Conservation (phyloP, 1,140 invertebrate genomes). For the Pseudomyrmex concolor region DNA sequence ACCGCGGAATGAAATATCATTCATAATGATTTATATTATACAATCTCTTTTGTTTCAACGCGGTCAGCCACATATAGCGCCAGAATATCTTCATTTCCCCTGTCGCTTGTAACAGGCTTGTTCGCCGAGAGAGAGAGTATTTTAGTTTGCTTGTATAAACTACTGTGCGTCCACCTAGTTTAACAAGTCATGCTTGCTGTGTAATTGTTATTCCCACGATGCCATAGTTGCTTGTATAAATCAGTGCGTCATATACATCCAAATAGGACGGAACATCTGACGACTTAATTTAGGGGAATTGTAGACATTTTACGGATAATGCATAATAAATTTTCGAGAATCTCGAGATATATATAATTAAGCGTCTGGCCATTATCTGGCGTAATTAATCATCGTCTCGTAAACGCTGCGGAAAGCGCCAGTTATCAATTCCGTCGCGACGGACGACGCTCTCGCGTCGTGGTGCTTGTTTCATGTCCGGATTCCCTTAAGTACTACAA, state of each 20-base stretch:
- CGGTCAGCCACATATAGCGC: conserved; percentile 4
- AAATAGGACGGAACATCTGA: not conserved
- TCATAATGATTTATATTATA: conserved; percentile 51
- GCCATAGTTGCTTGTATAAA: conserved; percentile 7
- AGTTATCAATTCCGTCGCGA: conserved; percentile 10
- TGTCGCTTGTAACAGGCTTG: conserved; percentile 47
- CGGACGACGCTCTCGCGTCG: not conserved
- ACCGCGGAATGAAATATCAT: conserved; percentile 38
- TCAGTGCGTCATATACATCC: conserved; percentile 3
- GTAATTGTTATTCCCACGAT: conserved; percentile 49
- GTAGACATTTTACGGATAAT: too few species aligned
- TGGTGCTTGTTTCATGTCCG: conserved; percentile 3
- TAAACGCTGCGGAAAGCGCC: conserved; percentile 9
- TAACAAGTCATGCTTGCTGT: conserved; percentile 44
- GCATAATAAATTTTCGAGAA: not conserved
- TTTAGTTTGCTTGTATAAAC: conserved; percentile 43
- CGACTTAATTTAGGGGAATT: not conserved
- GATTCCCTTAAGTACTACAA: conserved; percentile 56
- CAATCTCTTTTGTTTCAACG: conserved; percentile 29
- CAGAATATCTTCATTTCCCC: conserved; percentile 33
- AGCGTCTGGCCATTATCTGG: not conserved
- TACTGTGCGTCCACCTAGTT: conserved; percentile 30
- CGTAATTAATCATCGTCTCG: conserved; percentile 24
- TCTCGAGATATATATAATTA: not conserved
- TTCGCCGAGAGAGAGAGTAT: conserved; percentile 8